A percentile compares a stretch with the other conserved stretches of the same genome.
phyloP scores from a whole-genome alignment of 2,888 invertebrate genomes.

The Trachelus tabidus region DNA sequence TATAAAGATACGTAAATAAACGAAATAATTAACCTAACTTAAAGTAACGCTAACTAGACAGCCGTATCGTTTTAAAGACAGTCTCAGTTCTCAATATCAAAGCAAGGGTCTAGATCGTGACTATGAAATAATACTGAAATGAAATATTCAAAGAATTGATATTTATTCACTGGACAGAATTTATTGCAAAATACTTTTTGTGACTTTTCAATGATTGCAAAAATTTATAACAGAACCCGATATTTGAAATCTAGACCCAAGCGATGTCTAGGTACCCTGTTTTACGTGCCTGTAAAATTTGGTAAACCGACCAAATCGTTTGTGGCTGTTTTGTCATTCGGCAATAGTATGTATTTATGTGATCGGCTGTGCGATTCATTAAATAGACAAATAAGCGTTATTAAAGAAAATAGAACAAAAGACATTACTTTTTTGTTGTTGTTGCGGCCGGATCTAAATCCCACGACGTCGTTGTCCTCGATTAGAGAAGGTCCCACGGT shows the following conservation, averaged over 20 bases:
- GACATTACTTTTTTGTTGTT: constrained; percentile 31
- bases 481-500: constrained; percentile 25
- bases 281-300: constrained; percentile 5
- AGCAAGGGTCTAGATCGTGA: background rate
- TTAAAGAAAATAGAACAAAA: constrained; percentile 1
- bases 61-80: constrained; percentile 18
- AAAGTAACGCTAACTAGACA: constrained; percentile 12
- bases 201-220: background rate
- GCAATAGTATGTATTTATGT: background rate
- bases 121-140: background rate
- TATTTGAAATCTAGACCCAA: background rate
- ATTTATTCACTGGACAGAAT: background rate
- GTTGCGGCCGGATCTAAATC: constrained; percentile 23
- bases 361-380: background rate
- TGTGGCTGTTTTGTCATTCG: background rate
- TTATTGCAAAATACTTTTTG: background rate
- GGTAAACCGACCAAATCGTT: constrained; percentile 3
- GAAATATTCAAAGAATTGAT: background rate
- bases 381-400: background rate
- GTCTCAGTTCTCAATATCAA: constrained; percentile 18
- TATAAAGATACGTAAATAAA: background rate
- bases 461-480: constrained; percentile 44
- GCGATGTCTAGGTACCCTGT: constrained; percentile 1
- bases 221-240: background rate
- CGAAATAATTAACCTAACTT: constrained; percentile 5